phyloP scores from a whole-genome alignment of 1,140 invertebrate species.

The Orchesella cincta region DNA sequence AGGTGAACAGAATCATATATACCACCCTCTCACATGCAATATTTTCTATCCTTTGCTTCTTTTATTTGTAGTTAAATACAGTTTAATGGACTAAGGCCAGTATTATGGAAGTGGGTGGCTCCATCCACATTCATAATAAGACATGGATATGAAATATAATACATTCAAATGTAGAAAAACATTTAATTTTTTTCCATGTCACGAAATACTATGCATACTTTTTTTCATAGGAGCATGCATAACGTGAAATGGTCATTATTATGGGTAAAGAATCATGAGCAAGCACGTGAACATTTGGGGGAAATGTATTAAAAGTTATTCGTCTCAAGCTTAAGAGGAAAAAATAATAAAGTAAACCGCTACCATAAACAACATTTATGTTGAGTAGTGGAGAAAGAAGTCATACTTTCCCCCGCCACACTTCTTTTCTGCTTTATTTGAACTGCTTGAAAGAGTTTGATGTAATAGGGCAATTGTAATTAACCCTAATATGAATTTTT shows the following conservation, averaged over 20 bases:
- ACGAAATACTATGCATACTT: background rate
- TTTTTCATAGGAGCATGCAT: background rate
- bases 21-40: too few relatives aligned
- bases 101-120: too few relatives aligned
- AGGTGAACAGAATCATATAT: too few relatives aligned
- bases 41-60: too few relatives aligned
- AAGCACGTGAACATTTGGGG: too few relatives aligned
- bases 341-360: background rate
- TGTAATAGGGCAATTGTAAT: conserved; percentile 44
- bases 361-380: conserved; percentile 6
- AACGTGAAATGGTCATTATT: background rate
- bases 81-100: too few relatives aligned
- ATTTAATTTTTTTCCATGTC: background rate
- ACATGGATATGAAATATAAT: background rate
- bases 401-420: too few relatives aligned
- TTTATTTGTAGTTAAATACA: too few relatives aligned
- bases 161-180: background rate
- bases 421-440: background rate
- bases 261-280: too few relatives aligned
- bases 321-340: background rate
- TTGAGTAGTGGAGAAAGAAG: background rate
- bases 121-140: background rate
- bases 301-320: too few relatives aligned
- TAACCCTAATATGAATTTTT: conserved; percentile 48
- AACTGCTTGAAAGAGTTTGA: conserved; percentile 21